These are phyloP conservation scores for Pogonognathellus flavescens DNA, from an alignment of 1,140 invertebrate genomes.

Conservation along the genomic window DNA sequence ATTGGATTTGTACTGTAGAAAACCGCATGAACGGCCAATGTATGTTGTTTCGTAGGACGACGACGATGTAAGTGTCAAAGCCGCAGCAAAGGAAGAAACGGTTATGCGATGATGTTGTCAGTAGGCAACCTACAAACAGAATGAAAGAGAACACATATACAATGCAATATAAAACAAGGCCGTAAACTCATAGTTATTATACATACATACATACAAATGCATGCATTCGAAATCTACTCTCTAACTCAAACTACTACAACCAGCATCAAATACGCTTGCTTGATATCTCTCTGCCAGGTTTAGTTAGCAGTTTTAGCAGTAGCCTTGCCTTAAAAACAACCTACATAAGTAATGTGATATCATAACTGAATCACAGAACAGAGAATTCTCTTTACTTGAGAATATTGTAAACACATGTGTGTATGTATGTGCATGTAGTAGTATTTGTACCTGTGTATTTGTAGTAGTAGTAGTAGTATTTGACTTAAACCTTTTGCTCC, in stretches of 20 bases:
- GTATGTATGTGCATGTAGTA: no score
- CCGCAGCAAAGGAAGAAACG: conserved; percentile 13
- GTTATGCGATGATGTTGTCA: conserved; percentile 15
- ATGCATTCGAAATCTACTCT: no score
- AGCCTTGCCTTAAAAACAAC: no score
- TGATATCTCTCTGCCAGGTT: no score
- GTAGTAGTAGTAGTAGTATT: neutral
- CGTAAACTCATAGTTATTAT: conserved; percentile 14
- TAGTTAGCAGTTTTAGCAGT: no score
- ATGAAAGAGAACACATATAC: conserved; percentile 39
- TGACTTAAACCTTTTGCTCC: neutral
- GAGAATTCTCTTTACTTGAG: no score
- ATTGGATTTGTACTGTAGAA: conserved; percentile 11
- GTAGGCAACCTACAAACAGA: conserved; percentile 37
- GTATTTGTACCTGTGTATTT: no score
- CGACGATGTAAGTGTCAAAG: conserved; percentile 32
- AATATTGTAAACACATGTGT: no score
- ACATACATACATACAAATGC: neutral
- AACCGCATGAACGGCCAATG: conserved; percentile 15
- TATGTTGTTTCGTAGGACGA: neutral
- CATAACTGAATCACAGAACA: no score
- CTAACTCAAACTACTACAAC: neutral
- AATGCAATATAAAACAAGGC: neutral
- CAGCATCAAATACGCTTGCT: neutral
- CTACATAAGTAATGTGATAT: no score